These are phyloP conservation scores for Periplaneta americana DNA, from an alignment of 1,140 invertebrate species.

Conservation along the genomic window DNA sequence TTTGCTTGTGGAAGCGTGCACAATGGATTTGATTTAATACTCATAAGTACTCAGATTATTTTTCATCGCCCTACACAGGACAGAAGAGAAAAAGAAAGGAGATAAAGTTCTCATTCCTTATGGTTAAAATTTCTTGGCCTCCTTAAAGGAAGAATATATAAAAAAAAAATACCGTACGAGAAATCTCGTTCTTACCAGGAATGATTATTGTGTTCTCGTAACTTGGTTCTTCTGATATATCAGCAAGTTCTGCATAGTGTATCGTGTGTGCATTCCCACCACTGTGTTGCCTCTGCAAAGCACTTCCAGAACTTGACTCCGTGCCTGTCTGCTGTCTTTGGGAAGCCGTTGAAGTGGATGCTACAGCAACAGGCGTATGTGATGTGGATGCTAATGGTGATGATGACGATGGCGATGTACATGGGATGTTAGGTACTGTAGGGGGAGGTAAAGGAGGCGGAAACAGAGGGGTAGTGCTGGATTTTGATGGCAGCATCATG, in stretches of 20 bases:
- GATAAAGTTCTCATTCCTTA: too few relatives aligned
- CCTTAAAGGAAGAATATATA: too few relatives aligned
- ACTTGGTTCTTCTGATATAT: slow-evolving; percentile 45
- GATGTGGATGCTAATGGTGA: not conserved
- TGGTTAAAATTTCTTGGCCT: too few relatives aligned
- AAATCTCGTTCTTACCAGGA: slow-evolving; percentile 43
- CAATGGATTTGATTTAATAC: too few relatives aligned
- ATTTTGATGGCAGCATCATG: slow-evolving; percentile 21
- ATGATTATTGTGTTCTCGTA: slow-evolving; percentile 53
- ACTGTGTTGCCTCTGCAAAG: slow-evolving; percentile 23
- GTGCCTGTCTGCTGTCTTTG: not conserved
- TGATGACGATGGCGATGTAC: slow-evolving; percentile 13
- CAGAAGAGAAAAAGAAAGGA: too few relatives aligned
- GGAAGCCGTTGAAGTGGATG: not conserved
- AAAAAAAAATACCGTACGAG: too few relatives aligned
- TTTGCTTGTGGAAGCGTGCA: too few relatives aligned
- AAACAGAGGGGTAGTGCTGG: slow-evolving; percentile 27
- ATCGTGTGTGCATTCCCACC: slow-evolving; percentile 17
- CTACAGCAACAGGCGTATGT: not conserved
- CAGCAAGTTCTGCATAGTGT: slow-evolving; percentile 35
- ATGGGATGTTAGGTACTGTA: slow-evolving; percentile 27
- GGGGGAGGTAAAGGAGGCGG: slow-evolving; percentile 33
- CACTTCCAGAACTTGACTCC: not conserved
- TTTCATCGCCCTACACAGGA: too few relatives aligned
- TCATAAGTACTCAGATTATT: too few relatives aligned